Evolutionary conservation across 1,140 invertebrate species (phyloP).

Genomic region (Caenorhabditis brenneri): DNA sequence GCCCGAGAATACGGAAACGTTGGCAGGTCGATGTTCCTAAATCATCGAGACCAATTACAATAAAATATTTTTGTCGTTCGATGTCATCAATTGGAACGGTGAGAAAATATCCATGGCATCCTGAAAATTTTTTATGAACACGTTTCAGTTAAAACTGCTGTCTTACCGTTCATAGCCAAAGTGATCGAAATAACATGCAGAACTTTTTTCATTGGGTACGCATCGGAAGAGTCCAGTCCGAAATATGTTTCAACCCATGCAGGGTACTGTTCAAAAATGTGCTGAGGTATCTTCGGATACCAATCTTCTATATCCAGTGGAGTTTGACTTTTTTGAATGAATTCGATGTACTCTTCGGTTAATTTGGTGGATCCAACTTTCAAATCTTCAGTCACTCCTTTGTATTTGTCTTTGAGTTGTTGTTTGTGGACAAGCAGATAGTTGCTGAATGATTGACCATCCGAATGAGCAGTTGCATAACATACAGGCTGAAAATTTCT

Average conservation of each 20-base stretch:
- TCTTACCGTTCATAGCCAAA: constrained; percentile 30
- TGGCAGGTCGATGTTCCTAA: not conserved
- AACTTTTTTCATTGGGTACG: constrained; percentile 41
- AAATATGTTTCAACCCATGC: constrained; percentile 43
- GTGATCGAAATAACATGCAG: not conserved
- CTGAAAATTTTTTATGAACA: not conserved
- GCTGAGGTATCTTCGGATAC: constrained; percentile 23
- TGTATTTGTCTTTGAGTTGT: constrained; percentile 44
- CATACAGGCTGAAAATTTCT: constrained; percentile 23
- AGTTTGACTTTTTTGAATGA: constrained; percentile 2
- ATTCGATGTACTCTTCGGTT: not conserved
- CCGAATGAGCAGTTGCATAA: not conserved
- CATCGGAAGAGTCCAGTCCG: constrained; percentile 15
- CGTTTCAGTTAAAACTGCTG: not conserved
- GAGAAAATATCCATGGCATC: not conserved
- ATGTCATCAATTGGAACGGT: not conserved
- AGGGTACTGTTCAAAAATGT: constrained; percentile 27
- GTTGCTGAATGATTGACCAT: not conserved
- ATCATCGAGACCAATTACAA: not conserved
- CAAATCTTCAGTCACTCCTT: not conserved
- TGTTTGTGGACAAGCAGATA: not conserved
- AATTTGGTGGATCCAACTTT: not conserved
- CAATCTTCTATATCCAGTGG: constrained; percentile 36
- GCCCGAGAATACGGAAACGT: not conserved
- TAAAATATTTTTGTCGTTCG: not conserved